Percentiles rank a stretch among this genome's conserved stretches.
Conservation (phyloP, 92 coral and sea anemone genomes). For the Porites rus region DNA sequence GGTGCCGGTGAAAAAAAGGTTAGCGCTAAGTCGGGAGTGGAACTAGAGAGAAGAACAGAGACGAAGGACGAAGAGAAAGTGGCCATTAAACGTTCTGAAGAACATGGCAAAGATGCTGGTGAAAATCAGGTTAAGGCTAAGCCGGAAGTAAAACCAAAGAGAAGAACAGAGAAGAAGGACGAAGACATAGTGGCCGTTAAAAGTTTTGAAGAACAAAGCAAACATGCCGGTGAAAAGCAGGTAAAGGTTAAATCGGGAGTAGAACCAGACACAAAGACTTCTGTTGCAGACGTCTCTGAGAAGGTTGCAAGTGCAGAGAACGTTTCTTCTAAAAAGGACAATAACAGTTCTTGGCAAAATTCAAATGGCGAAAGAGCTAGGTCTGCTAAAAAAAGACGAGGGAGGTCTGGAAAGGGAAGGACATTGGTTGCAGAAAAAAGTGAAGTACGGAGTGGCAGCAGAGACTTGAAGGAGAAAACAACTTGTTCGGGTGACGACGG, state of each 20-base stretch:
- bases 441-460: not conserved
- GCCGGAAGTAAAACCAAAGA: not conserved
- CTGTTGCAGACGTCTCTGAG: not conserved
- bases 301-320: not conserved
- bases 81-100: not conserved
- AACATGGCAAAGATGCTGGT: not conserved
- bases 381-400: slow-evolving; percentile 21
- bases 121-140: not conserved
- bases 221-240: not conserved
- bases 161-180: slow-evolving; percentile 10
- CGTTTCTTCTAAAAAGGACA: too few relatives aligned
- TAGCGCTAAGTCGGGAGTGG: not conserved
- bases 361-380: slow-evolving; percentile 3
- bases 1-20: not conserved
- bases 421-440: not conserved
- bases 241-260: not conserved
- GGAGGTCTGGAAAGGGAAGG: slow-evolving; percentile 10
- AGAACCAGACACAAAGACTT: not conserved
- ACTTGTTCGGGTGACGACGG: not conserved
- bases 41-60: not conserved
- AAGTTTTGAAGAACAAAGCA: not conserved
- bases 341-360: not conserved
- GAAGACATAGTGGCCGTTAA: not conserved
- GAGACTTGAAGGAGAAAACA: not conserved
- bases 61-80: slow-evolving; percentile 9